Conservation (phyloP, 2,113 vertebrate species). For the Caranx ignobilis region DNA sequence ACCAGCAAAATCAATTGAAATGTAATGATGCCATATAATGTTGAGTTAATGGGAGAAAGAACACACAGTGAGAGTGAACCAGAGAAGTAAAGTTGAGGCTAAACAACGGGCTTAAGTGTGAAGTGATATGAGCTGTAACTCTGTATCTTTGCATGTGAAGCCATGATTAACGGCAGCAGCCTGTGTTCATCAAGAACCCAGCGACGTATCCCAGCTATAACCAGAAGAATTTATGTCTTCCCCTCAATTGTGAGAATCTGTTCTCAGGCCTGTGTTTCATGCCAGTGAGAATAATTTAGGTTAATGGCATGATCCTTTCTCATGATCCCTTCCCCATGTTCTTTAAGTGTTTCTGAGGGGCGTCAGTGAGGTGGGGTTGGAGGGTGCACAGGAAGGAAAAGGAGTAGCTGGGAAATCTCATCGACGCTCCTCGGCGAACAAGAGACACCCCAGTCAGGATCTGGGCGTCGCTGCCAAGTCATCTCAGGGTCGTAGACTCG, state of each 20-base stretch:
- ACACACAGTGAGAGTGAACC: too few relatives aligned
- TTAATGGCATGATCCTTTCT: slow-evolving; percentile 39
- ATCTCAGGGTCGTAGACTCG: slow-evolving; percentile 65
- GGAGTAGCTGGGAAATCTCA: slow-evolving; percentile 80
- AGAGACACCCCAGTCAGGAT: slow-evolving; percentile 68
- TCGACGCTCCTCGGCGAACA: slow-evolving; percentile 65
- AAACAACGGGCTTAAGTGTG: not conserved
- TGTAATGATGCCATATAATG: too few relatives aligned
- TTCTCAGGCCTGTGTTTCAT: not conserved
- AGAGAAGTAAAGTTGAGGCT: too few relatives aligned
- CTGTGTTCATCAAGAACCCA: too few relatives aligned
- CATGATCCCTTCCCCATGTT: slow-evolving; percentile 49
- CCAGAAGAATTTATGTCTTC: not conserved
- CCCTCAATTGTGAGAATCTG: not conserved
- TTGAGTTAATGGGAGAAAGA: too few relatives aligned
- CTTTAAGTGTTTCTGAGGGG: slow-evolving; percentile 57
- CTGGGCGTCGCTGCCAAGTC: slow-evolving; percentile 69
- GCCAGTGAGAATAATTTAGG: slow-evolving; percentile 6
- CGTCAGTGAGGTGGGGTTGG: slow-evolving; percentile 59
- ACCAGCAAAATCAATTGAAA: too few relatives aligned
- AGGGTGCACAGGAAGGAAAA: slow-evolving; percentile 78
- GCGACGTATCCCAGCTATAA: not conserved
- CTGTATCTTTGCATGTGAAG: not conserved
- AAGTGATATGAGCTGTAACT: not conserved
- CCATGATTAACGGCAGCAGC: not conserved